A percentile compares a stretch with the other conserved stretches of the same genome.
phyloP scores from a whole-genome alignment of 2,797 vertebrate genomes.

The Paguma larvata region DNA sequence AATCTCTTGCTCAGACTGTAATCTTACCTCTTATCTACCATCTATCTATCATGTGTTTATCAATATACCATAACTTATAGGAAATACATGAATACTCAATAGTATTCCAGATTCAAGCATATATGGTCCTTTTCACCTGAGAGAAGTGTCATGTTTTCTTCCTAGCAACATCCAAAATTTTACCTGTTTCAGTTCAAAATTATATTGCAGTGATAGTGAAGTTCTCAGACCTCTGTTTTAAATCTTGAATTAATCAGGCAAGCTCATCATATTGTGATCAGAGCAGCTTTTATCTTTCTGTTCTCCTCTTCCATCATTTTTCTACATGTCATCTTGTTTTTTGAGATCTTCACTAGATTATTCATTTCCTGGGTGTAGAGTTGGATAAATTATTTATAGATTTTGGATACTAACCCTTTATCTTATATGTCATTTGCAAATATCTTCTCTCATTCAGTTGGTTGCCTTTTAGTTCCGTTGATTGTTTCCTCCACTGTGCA shows the following conservation, averaged over 20 bases:
- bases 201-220: background rate
- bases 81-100: background rate
- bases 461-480: too few relatives aligned
- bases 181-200: conserved; percentile 22
- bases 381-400: too few relatives aligned
- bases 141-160: background rate
- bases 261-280: background rate
- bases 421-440: too few relatives aligned
- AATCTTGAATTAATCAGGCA: background rate
- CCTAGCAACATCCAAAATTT: background rate
- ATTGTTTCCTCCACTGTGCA: too few relatives aligned
- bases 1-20: background rate
- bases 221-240: background rate
- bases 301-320: background rate
- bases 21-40: background rate
- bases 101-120: background rate
- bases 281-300: background rate
- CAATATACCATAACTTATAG: background rate
- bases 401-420: too few relatives aligned
- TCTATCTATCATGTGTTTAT: background rate
- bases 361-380: too few relatives aligned
- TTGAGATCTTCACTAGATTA: background rate
- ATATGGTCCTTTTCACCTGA: background rate
- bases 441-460: too few relatives aligned
- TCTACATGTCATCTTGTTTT: background rate